These are phyloP conservation scores for Sturmia bella DNA, from an alignment of 2,888 invertebrate species.

Conservation along the genomic window DNA sequence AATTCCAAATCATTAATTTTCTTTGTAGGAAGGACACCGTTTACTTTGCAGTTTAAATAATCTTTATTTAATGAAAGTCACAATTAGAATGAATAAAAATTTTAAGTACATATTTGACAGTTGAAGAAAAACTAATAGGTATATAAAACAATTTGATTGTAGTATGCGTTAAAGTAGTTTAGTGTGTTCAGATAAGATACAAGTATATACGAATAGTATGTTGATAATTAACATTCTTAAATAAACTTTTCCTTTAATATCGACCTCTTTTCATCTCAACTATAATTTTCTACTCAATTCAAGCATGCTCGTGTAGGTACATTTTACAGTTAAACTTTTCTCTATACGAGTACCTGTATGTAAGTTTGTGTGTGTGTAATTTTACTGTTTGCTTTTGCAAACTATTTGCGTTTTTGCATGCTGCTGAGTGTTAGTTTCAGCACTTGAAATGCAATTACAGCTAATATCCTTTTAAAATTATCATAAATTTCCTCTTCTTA, in stretches of 20 bases:
- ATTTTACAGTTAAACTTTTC: neutral
- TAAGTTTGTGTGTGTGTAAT: neutral
- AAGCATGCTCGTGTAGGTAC: neutral
- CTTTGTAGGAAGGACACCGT: too few species aligned
- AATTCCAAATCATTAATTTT: too few species aligned
- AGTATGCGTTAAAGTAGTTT: too few species aligned
- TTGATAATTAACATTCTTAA: neutral
- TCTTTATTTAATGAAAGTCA: too few species aligned
- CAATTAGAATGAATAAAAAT: too few species aligned
- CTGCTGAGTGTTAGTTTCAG: constrained; percentile 41
- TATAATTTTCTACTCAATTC: neutral
- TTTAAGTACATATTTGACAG: too few species aligned
- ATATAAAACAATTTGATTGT: too few species aligned
- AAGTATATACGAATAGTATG: too few species aligned
- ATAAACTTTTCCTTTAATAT: constrained; percentile 40
- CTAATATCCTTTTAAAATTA: constrained; percentile 65
- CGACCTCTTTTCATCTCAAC: neutral
- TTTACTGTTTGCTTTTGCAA: neutral
- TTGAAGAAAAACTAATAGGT: too few species aligned
- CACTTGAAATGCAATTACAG: constrained; percentile 60
- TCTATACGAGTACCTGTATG: neutral
- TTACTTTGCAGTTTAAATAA: too few species aligned
- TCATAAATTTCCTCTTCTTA: constrained; percentile 54
- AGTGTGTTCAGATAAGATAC: too few species aligned
- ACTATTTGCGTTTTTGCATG: neutral